A percentile compares a stretch with the other conserved stretches of the same genome.
Conservation (phyloP, 2,888 invertebrate species). For the Drosophila austrosaltans region DNA sequence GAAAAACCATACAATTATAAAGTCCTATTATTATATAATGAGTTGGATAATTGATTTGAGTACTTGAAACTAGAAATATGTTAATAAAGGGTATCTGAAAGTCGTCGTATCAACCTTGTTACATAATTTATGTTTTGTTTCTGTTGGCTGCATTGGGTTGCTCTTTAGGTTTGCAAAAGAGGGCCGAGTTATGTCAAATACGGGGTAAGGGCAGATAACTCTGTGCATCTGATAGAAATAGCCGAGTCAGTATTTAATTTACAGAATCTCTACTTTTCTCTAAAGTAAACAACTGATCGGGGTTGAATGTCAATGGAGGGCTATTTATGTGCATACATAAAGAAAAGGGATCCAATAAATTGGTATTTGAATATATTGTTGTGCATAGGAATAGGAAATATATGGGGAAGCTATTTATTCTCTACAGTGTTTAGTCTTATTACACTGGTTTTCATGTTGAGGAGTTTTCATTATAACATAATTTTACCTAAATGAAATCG, state of each 20-base stretch:
- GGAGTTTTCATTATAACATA: no score
- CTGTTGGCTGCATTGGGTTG: neutral
- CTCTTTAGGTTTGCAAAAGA: neutral
- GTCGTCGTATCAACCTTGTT: neutral
- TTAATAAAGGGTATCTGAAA: neutral
- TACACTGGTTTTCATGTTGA: no score
- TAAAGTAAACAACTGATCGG: neutral
- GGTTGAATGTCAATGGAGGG: neutral
- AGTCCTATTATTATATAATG: no score
- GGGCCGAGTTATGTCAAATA: neutral
- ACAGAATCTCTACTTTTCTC: neutral
- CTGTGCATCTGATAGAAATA: slow-evolving; percentile 6
- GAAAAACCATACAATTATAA: no score
- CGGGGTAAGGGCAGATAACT: neutral
- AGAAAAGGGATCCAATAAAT: neutral
- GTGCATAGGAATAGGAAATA: no score
- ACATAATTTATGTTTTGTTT: slow-evolving; percentile 4
- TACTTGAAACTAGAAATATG: no score
- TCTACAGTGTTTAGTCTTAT: no score
- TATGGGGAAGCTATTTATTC: no score
- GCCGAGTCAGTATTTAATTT: slow-evolving; percentile 1
- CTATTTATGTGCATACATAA: neutral
- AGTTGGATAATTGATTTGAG: no score
- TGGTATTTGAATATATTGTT: neutral
- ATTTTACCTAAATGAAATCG: no score